Conservation (phyloP, 2,888 invertebrate genomes). For the Oxytorus armatus region DNA sequence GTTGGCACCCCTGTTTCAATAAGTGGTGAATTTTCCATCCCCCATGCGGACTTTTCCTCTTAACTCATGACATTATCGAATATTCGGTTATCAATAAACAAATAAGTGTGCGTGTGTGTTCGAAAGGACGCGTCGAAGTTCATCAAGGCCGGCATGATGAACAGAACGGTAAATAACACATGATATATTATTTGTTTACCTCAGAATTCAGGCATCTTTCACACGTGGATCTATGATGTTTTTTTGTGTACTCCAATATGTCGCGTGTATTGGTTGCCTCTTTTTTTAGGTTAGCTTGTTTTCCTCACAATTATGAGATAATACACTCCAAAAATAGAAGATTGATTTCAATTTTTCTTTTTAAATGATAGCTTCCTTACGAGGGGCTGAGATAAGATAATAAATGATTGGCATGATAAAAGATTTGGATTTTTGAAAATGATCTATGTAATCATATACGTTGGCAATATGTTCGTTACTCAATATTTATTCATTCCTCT, state of each 20-base stretch:
- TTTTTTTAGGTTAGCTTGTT: conserved; percentile 65
- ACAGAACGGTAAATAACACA: conserved; percentile 74
- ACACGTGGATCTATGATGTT: conserved; percentile 18
- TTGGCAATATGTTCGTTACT: too few relatives aligned
- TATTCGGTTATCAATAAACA: conserved; percentile 52
- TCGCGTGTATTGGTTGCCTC: conserved; percentile 33
- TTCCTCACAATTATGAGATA: conserved; percentile 7
- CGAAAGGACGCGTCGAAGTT: conserved; percentile 26
- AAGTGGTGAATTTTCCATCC: conserved; percentile 58
- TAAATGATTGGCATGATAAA: neutral
- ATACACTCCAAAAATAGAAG: neutral
- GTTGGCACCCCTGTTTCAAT: conserved; percentile 73
- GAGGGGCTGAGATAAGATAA: neutral
- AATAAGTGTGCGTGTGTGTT: neutral
- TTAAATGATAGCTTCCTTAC: neutral
- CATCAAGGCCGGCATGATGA: conserved; percentile 76
- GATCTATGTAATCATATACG: too few relatives aligned
- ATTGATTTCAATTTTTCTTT: conserved; percentile 11
- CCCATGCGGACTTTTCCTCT: conserved; percentile 4
- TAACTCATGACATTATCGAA: conserved; percentile 6
- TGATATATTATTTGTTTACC: conserved; percentile 15
- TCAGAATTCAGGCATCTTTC: neutral
- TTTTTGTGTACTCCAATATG: neutral
- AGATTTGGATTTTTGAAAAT: neutral
- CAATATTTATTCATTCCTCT: too few relatives aligned